Evolutionary conservation across 2,888 invertebrate species (phyloP).

Genomic region (Mythimna pallens): DNA sequence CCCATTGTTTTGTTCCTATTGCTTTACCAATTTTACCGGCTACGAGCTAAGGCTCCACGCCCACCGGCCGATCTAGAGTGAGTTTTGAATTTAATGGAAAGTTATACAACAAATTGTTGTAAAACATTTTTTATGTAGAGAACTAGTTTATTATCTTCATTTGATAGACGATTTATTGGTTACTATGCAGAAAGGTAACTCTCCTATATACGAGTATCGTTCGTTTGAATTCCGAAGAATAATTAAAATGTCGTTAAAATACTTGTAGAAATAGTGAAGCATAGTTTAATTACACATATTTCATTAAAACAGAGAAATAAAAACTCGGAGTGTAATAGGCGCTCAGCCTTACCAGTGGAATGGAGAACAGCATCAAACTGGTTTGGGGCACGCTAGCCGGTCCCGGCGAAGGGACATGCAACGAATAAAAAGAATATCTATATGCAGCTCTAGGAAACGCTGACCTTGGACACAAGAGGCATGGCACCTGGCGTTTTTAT

Average conservation of each 20-base stretch:
- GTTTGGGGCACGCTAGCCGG: conserved; percentile 89
- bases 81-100: conserved; percentile 20
- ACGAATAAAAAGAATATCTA: conserved; percentile 89
- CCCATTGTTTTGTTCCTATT: conserved; percentile 84
- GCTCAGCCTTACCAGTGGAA: conserved; percentile 82
- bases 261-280: conserved; percentile 65
- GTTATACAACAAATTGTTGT: conserved; percentile 20
- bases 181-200: conserved; percentile 22
- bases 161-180: conserved; percentile 10
- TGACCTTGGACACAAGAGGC: conserved; percentile 89
- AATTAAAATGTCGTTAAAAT: conserved; percentile 66
- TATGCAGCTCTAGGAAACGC: conserved; percentile 90
- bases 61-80: conserved; percentile 61
- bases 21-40: conserved; percentile 78
- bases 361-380: conserved; percentile 86
- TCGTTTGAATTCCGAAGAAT: conserved; percentile 46
- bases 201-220: conserved; percentile 11
- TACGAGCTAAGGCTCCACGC: conserved; percentile 73
- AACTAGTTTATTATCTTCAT: conserved; percentile 4
- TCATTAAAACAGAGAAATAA: conserved; percentile 76
- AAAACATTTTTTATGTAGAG: not conserved
- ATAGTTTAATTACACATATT: conserved; percentile 73
- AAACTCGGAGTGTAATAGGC: conserved; percentile 81
- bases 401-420: conserved; percentile 86
- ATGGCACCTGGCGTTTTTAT: conserved; percentile 90